Evolutionary conservation across 1,140 invertebrate genomes (phyloP), one percentile per base, ranked within the genome.

Genomic region (Saccostrea glomerata): DNA sequence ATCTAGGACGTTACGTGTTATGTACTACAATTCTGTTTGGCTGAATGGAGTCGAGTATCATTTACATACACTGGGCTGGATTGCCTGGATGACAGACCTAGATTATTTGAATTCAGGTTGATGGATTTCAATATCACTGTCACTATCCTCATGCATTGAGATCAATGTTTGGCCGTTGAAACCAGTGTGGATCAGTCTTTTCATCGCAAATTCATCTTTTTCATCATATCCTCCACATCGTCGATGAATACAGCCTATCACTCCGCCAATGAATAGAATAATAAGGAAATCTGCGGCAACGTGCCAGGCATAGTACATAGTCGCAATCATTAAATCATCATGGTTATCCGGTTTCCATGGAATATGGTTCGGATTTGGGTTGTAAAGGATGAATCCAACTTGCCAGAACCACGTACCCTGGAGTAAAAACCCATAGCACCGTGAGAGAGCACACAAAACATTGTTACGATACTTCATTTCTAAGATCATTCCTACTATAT

Each of bases 371-470:
- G 92, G 88, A 23, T 93, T 84, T 7, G 96, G 96, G n/a, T 95
- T 95, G 90, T 96, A 96, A 40, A 96, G 91, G 86, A 96, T 96
- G 92, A 95, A 96, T 0, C 95, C 96, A 11, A 96, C 92, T 87
- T 96, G 95, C 90, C 93, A 95, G 92, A 96, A 96, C 96, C 96
- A 96, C 0, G 95, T 95, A 7, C 96, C 96, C 88, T 96, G 96
- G 36, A 96, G 89, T 3, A 96, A 85, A 1, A 94, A 92, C 82
- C 95, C 95, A 89, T 95, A 95, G 3, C 92, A 87, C 30, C 95
- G 91, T 7, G 90, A 82, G 12, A 96, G 88, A 0, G 95, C 92
- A 0, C 93, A 90, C 9, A 95, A 60, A 9, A 96, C 91, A 83
- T 93, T 94, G 73, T 93, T 88, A 11, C 93, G 92, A 87, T 94